Base-by-base conservation (phyloP, 2,797 vertebrate species). In the Sphenopsis melanotis region DNA sequence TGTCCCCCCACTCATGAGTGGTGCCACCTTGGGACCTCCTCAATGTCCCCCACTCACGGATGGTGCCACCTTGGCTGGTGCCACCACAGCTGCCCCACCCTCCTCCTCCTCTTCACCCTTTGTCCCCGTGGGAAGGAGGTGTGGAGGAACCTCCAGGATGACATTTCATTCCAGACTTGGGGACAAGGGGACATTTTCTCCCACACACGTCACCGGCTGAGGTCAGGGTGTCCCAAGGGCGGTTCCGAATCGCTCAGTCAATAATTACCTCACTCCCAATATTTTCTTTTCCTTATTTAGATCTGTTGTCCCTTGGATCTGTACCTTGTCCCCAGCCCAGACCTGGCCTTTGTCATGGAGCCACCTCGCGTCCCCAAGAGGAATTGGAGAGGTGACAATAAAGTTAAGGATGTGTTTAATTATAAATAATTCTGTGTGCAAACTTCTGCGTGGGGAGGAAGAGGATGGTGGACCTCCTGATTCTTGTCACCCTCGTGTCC, bases 191-290 rank as follows among this genome's bases (percentile, higher is more conserved):
- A 6, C 34, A 3, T 3, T 2, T 56, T 11, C 3, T 55, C 42
- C 29, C 34, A 2, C 52, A 12, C 53, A 8, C 6, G 15, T 57
- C 77, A 68, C 50, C 42, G 20, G 1, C 10, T 0, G 3, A 4
- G 22, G 8, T 6, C 4, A 2, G 52, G 34, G 29, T n/a, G 52
- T 18, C 63, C 29, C 29, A 3, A 27, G 23, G 52, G 42, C 15
- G 0, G 3, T 3, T 49, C 18, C 19, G 1, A 2, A 32, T 4
- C 7, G 0, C 34, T 52, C 2, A 0, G 32, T 66, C 34, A 49
- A 6, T 36, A 8, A 29, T 49, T 19, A 29, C 14, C 36, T 18
- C 42, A 21, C 2, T 11, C 12, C 6, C 6, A 2, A 12, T 6
- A 5, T 18, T 63, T 50, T 9, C 24, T 5, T 11, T 23, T 27